Conservation (phyloP, 2,888 invertebrate genomes). For the Bruchidius siliquastri region DNA sequence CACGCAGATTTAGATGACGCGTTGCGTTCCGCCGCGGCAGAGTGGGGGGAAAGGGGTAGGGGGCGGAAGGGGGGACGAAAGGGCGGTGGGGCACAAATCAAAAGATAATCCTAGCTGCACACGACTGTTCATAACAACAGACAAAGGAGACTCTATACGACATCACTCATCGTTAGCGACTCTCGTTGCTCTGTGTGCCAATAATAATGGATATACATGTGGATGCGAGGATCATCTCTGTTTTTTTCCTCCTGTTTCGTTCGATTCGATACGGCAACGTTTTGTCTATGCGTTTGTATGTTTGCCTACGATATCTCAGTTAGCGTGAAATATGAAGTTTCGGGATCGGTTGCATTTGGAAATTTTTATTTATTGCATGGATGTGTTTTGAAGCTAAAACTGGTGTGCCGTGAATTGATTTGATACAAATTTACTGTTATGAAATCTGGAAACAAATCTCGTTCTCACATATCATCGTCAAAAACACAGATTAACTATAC, state of each 20-base stretch:
- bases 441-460: too few relatives aligned
- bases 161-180: neutral
- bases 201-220: neutral
- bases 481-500: too few relatives aligned
- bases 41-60: neutral
- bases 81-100: neutral
- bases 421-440: too few relatives aligned
- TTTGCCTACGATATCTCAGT: neutral
- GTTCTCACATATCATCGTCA: too few relatives aligned
- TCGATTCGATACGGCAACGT: neutral
- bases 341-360: neutral
- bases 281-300: neutral
- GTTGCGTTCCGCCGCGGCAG: neutral
- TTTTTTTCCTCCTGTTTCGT: neutral
- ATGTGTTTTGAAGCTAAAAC: too few relatives aligned
- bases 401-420: too few relatives aligned
- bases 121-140: neutral
- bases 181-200: neutral
- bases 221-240: neutral
- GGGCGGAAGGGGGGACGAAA: neutral
- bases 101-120: neutral
- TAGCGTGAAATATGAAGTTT: neutral
- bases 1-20: conserved; percentile 6
- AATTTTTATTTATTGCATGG: neutral
- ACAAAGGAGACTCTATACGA: neutral